Conservation (phyloP, 2,113 vertebrate species). For the Ictalurus punctatus region DNA sequence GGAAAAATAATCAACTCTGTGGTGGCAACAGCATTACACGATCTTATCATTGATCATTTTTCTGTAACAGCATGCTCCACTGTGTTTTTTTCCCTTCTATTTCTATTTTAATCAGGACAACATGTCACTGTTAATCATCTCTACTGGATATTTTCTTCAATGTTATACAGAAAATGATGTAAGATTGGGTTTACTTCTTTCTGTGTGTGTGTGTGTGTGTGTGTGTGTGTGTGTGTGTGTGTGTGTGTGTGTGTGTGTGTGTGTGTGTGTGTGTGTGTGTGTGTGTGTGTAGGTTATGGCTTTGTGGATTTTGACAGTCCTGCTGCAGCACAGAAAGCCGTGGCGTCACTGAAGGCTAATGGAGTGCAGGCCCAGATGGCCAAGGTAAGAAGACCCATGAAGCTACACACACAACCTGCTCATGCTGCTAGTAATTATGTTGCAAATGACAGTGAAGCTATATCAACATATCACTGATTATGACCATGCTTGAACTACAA, state of each 20-base stretch:
- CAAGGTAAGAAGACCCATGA: slow-evolving; percentile 83
- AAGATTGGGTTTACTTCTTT: not conserved
- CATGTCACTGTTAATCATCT: not conserved
- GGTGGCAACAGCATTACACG: not conserved
- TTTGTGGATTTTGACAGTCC: slow-evolving; percentile 99
- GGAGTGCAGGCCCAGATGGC: slow-evolving; percentile 99
- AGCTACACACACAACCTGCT: slow-evolving; percentile 34
- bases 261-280: slow-evolving; percentile 40
- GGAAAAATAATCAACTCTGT: too few relatives aligned
- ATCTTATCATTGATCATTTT: not conserved
- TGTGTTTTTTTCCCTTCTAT: not conserved
- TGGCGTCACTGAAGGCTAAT: slow-evolving; percentile 96
- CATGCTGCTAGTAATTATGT: not conserved
- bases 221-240: slow-evolving; percentile 66
- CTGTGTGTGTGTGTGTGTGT: slow-evolving; percentile 59
- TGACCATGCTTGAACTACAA: slow-evolving; percentile 2
- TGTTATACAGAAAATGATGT: not conserved
- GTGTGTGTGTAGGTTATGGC: slow-evolving; percentile 85
- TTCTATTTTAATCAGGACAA: not conserved
- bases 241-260: slow-evolving; percentile 58
- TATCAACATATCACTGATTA: not conserved
- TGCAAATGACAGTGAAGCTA: not conserved
- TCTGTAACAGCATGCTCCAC: too few relatives aligned
- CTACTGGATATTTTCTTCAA: not conserved
- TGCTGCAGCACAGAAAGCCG: slow-evolving; percentile 97